Percentiles rank a stretch among this genome's conserved stretches.
These are phyloP conservation scores for Rhogogaster chlorosoma DNA, from an alignment of 2,888 invertebrate genomes.

Conservation along the genomic window DNA sequence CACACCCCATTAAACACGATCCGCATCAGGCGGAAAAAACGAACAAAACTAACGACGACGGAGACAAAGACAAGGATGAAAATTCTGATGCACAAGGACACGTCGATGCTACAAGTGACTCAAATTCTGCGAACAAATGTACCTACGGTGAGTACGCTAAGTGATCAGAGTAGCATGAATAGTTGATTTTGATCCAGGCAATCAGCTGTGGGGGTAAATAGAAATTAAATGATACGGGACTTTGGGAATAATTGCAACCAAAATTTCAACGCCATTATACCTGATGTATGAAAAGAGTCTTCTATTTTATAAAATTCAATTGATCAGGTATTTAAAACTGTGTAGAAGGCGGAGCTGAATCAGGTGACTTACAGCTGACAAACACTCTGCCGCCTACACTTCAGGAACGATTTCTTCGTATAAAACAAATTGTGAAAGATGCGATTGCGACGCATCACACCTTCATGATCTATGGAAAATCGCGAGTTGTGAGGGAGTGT, in stretches of 20 bases:
- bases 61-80: slow-evolving; percentile 54
- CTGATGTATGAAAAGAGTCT: not conserved
- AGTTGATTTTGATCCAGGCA: not conserved
- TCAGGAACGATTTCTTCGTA: slow-evolving; percentile 69
- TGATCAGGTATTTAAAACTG: not conserved
- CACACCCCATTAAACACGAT: slow-evolving; percentile 56
- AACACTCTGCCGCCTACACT: slow-evolving; percentile 63
- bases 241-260: not conserved
- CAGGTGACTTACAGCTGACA: slow-evolving; percentile 17
- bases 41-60: slow-evolving; percentile 57
- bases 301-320: not conserved
- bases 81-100: slow-evolving; percentile 33
- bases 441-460: slow-evolving; percentile 70
- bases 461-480: slow-evolving; percentile 75
- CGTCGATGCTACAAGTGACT: slow-evolving; percentile 9
- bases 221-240: not conserved
- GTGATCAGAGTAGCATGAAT: not conserved
- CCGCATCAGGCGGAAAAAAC: slow-evolving; percentile 57
- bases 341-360: slow-evolving; percentile 13
- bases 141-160: not conserved
- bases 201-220: not conserved
- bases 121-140: slow-evolving; percentile 13
- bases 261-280: not conserved
- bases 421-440: slow-evolving; percentile 71
- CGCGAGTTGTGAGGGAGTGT: slow-evolving; percentile 72